Conservation (phyloP, 2,113 vertebrate genomes). For the Nibea coibor region DNA sequence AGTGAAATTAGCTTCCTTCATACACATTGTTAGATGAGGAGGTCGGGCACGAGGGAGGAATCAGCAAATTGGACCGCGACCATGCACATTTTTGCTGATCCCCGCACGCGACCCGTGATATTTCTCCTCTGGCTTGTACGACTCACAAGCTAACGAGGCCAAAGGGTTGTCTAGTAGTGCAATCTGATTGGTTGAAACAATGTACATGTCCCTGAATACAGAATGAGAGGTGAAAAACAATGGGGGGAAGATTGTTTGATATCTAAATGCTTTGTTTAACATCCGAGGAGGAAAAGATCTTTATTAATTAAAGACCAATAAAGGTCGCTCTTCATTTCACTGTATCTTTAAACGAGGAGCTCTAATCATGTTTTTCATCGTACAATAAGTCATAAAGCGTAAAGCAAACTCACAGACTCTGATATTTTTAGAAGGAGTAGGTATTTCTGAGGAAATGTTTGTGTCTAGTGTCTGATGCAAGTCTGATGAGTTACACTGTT, state of each 20-base stretch:
- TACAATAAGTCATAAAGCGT: conserved; percentile 20
- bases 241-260: no score
- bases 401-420: conserved; percentile 29
- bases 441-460: conserved; percentile 72
- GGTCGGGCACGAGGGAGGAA: background rate
- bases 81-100: background rate
- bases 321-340: background rate
- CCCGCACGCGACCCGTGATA: background rate
- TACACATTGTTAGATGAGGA: background rate
- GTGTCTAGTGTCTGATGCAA: conserved; percentile 61
- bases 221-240: background rate
- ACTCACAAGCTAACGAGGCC: background rate
- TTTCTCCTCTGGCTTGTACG: background rate
- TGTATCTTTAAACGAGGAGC: conserved; percentile 4
- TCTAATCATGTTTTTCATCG: conserved; percentile 1
- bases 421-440: conserved; percentile 58
- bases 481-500: conserved; percentile 76
- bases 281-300: background rate
- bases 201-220: background rate
- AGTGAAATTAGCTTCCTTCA: background rate
- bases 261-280: background rate
- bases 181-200: background rate
- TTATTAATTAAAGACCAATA: background rate
- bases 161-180: background rate
- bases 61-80: conserved; percentile 8